Evolutionary conservation across 2,888 invertebrate species (phyloP), one percentile per base, ranked within the genome.

Genomic region (Pammene fasciana): DNA sequence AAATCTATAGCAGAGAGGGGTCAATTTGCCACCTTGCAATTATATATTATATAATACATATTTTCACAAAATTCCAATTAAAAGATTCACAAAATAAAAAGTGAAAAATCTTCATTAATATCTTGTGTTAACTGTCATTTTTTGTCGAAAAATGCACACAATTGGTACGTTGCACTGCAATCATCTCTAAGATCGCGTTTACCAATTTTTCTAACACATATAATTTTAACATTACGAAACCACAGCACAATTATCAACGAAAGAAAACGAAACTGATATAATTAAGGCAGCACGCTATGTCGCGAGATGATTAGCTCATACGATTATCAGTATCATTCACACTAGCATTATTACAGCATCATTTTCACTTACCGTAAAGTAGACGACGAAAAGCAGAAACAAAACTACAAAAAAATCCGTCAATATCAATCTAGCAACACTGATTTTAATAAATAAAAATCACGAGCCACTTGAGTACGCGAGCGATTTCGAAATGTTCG

Each of bases 351-450:
- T 65, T 60, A 57, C 57, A 66, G 66, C 55, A 62, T 62, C 34
- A 65, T 56, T 67, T 72, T 71, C 65, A 87, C 90, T 91, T 72
- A 91, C 91, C 90, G 89, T 81, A 81, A 81, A 73, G 75, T 75
- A 81, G 76, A 84, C 87, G 85, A 89, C 77, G 81, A 75, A 78
- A 67, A 55, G 68, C 74, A 56, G 61, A 72, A 62, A 73, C 75
- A 71, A 73, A 77, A 76, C 76, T 76, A 79, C 75, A 72, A 75
- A 79, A 82, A 85, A 82, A 87, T 88, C 86, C 86, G 79, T 82
- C 76, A 75, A 75, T 81, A 81, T 78, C 75, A 74, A 74, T 79
- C 76, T 75, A 77, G 79, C 78, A 82, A 81, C 85, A 86, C 85
- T 84, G 83, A 75, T 70, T 75, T 78, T 85, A 84, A 52, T 45